phyloP scores from a whole-genome alignment of 2,113 vertebrate genomes.

The Leptocoma aspasia region DNA sequence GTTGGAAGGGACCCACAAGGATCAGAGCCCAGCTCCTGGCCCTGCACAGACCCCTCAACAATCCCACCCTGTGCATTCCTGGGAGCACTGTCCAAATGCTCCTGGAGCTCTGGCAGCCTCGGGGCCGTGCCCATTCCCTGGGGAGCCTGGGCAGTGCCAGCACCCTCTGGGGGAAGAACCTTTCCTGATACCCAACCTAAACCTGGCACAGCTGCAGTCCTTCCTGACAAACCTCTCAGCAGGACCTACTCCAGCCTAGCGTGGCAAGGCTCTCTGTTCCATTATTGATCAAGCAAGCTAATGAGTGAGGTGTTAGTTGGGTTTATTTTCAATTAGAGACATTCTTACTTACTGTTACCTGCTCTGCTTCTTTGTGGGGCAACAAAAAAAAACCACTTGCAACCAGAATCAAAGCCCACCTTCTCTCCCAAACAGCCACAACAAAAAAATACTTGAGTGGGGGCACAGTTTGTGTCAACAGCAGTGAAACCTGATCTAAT shows the following conservation, averaged over 20 bases:
- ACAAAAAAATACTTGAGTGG: background rate
- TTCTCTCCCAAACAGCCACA: background rate
- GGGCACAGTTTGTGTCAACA: background rate
- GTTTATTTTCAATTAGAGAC: slow-evolving; percentile 10
- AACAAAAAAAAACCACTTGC: background rate
- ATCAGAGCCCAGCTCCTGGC: background rate
- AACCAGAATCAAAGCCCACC: background rate
- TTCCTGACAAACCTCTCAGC: background rate
- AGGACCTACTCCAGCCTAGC: background rate
- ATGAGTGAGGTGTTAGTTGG: background rate
- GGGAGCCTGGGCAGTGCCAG: background rate
- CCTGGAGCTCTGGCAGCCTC: background rate
- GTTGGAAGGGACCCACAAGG: background rate
- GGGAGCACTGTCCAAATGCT: accelerated
- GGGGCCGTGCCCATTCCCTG: accelerated
- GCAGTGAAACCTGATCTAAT: background rate
- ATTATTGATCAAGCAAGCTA: slow-evolving; percentile 8
- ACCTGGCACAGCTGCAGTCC: background rate
- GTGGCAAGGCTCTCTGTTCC: background rate
- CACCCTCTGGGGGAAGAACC: background rate
- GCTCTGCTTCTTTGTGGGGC: background rate
- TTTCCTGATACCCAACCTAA: background rate
- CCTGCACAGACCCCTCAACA: background rate
- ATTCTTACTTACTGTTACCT: background rate
- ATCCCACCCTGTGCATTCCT: background rate